Conservation (phyloP, 1,140 invertebrate genomes). For the Hesperophylax magnus region DNA sequence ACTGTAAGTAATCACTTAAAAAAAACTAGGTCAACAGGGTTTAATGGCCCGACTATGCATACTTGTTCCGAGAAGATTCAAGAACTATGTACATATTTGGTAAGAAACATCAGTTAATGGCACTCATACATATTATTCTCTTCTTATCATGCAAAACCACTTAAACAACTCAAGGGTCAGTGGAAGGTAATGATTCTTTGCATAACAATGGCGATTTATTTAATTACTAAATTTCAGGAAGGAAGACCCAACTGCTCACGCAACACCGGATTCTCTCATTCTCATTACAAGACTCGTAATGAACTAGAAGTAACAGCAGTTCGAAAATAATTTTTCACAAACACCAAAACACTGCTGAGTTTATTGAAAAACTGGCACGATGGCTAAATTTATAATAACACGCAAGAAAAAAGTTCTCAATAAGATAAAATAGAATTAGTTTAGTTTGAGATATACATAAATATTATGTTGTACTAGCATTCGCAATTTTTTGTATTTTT, state of each 20-base stretch:
- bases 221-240: no score
- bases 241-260: neutral
- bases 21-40: no score
- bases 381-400: conserved; percentile 6
- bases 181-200: no score
- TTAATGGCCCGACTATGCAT: no score
- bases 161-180: no score
- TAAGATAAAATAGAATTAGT: neutral
- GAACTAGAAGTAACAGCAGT: conserved; percentile 6
- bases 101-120: no score
- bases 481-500: neutral
- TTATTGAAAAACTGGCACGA: conserved; percentile 47
- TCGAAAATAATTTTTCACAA: neutral
- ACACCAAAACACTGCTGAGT: conserved; percentile 34
- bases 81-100: no score
- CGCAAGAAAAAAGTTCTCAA: conserved; percentile 1
- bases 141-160: no score
- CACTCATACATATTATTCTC: no score
- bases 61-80: no score
- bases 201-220: no score
- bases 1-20: no score
- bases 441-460: conserved; percentile 27
- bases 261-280: conserved; percentile 4
- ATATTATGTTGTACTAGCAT: neutral
- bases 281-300: conserved; percentile 19